These are phyloP conservation scores for Caenorhabditis remanei DNA, from an alignment of 1,140 invertebrate genomes.

Conservation along the genomic window DNA sequence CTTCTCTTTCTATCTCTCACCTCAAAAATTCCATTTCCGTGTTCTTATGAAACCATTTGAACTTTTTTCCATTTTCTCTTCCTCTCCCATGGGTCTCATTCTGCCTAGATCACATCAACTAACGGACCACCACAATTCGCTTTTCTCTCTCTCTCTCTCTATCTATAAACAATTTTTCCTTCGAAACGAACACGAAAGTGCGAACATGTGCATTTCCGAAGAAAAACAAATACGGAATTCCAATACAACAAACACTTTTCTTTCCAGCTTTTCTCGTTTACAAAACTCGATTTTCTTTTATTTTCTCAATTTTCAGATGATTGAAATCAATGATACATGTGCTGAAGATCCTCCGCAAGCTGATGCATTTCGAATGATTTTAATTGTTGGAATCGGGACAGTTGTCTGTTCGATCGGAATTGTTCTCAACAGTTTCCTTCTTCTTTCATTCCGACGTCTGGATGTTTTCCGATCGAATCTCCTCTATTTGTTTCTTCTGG, in stretches of 20 bases:
- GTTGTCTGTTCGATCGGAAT: constrained; percentile 21
- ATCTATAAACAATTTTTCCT: constrained; percentile 1
- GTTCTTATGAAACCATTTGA: constrained; percentile 2
- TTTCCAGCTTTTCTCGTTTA: not conserved
- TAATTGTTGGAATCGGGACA: constrained; percentile 16
- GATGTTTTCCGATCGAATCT: constrained; percentile 28
- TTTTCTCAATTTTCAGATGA: constrained; percentile 4
- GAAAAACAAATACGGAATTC: not conserved
- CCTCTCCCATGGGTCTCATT: not conserved
- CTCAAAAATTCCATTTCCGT: not conserved
- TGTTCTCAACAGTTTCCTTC: constrained; percentile 39
- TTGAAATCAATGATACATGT: constrained; percentile 46
- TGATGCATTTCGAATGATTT: constrained; percentile 27
- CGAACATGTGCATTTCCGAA: constrained; percentile 16
- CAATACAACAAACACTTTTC: not conserved
- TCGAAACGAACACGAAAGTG: not conserved
- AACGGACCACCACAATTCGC: not conserved
- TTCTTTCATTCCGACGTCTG: constrained; percentile 37
- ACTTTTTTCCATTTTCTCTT: not conserved
- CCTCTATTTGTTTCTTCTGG: constrained; percentile 46
- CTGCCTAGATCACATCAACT: not conserved
- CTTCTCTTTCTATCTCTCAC: too few relatives aligned
- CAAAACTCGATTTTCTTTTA: not conserved
- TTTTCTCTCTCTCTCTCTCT: not conserved
- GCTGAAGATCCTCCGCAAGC: constrained; percentile 45